Evolutionary conservation across 2,888 invertebrate genomes (phyloP).

Genomic region (Meghimatium bilineatum): DNA sequence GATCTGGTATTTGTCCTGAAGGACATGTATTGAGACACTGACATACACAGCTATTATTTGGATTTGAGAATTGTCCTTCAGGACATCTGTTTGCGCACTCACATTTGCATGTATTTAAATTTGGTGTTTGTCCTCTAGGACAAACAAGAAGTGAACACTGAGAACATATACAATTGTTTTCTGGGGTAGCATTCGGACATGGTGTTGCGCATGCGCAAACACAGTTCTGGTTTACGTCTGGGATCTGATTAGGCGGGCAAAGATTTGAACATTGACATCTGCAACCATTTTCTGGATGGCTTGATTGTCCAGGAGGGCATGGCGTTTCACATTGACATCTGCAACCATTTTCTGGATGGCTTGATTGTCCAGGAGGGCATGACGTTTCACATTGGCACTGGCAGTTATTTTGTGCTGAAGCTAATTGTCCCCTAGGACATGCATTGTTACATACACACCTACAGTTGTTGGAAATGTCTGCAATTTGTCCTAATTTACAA

Average conservation of each 20-base stretch:
- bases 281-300: not conserved
- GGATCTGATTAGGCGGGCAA: not conserved
- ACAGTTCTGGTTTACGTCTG: too few species aligned
- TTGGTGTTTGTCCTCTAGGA: not conserved
- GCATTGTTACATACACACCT: not conserved
- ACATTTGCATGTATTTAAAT: not conserved
- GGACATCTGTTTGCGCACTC: not conserved
- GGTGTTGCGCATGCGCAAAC: too few species aligned
- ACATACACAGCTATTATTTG: not conserved
- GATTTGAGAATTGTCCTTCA: not conserved
- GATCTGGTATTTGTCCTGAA: not conserved
- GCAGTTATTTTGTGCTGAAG: too few species aligned
- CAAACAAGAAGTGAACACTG: not conserved
- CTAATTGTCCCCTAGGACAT: too few species aligned
- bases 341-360: not conserved
- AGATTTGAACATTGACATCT: not conserved
- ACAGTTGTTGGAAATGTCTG: not conserved
- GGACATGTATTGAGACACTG: not conserved
- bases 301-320: not conserved
- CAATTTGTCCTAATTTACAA: not conserved
- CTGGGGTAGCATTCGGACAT: not conserved
- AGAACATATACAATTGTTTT: not conserved
- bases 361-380: not conserved
- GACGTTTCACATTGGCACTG: not conserved
- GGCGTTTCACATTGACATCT: not conserved